Conservation (phyloP, 1,140 invertebrate species). For the Teleogryllus occipitalis region DNA sequence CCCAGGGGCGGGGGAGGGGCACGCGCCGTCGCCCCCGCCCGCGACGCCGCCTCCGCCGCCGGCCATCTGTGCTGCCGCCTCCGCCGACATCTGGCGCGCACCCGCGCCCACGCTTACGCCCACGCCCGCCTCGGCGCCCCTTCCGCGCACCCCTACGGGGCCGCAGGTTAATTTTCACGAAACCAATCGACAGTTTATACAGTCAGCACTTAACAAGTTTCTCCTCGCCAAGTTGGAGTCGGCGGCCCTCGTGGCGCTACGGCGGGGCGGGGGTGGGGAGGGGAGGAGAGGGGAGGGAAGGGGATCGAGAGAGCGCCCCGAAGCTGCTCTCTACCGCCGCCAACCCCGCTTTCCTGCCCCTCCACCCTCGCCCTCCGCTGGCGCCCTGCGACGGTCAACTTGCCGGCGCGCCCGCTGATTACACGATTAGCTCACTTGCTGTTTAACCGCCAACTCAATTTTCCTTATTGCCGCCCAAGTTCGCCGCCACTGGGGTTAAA, state of each 20-base stretch:
- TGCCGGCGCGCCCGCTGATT: background rate
- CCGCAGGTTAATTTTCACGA: background rate
- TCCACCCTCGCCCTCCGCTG: too few relatives aligned
- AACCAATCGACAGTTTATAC: background rate
- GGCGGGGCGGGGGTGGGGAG: too few relatives aligned
- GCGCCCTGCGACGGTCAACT: too few relatives aligned
- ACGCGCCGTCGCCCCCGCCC: too few relatives aligned
- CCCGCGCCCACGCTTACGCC: too few relatives aligned
- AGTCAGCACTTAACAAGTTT: background rate
- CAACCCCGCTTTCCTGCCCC: background rate
- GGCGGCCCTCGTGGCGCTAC: too few relatives aligned
- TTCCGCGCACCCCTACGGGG: background rate
- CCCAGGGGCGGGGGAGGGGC: too few relatives aligned
- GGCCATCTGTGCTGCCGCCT: too few relatives aligned
- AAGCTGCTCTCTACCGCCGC: background rate
- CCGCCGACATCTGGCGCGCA: too few relatives aligned
- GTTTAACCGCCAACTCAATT: slow-evolving; percentile 4
- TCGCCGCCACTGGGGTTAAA: background rate
- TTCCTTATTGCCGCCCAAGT: background rate
- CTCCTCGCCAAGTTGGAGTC: background rate
- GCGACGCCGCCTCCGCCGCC: too few relatives aligned
- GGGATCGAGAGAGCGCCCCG: background rate
- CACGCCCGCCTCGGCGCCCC: background rate
- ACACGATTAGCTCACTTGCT: slow-evolving; percentile 3
- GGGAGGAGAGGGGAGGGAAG: too few relatives aligned